Evolutionary conservation across 1,140 invertebrate species (phyloP).

Genomic region (Drosophila burlai): DNA sequence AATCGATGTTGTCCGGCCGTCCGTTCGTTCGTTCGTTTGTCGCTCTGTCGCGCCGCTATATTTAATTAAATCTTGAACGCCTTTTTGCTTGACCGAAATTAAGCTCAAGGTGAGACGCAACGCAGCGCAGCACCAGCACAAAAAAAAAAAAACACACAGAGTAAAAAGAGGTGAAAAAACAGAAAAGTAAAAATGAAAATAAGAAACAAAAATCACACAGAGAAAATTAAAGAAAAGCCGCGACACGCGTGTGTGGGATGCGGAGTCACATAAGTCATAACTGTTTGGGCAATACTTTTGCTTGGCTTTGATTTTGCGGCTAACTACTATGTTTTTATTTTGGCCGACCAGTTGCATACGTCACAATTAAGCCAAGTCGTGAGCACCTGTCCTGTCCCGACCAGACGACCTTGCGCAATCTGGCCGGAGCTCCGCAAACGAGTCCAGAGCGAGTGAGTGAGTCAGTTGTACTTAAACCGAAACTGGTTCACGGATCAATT

Average conservation of each 20-base stretch:
- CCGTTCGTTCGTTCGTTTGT: constrained; percentile 22
- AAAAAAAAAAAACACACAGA: constrained; percentile 1
- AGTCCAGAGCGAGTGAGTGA: constrained; percentile 49
- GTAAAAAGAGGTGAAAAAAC: constrained; percentile 8
- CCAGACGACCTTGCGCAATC: constrained; percentile 82
- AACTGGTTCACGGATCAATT: constrained; percentile 78
- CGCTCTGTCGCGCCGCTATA: constrained; percentile 55
- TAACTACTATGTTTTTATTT: constrained; percentile 32
- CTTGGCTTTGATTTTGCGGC: constrained; percentile 47
- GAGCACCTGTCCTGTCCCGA: constrained; percentile 79
- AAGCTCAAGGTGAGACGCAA: constrained; percentile 73
- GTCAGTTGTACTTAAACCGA: constrained; percentile 50
- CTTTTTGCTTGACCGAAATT: constrained; percentile 77
- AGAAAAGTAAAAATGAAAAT: constrained; percentile 27
- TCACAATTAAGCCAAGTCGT: constrained; percentile 65
- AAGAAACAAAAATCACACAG: constrained; percentile 27
- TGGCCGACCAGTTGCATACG: constrained; percentile 33
- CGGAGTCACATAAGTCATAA: constrained; percentile 53
- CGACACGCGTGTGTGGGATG: constrained; percentile 52
- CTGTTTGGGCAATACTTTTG: constrained; percentile 54
- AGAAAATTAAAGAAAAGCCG: constrained; percentile 65
- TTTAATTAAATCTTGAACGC: constrained; percentile 77
- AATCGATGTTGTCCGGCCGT: constrained; percentile 34
- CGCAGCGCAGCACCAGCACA: constrained; percentile 14
- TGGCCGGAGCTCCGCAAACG: constrained; percentile 54